Percentiles rank a stretch among this genome's conserved stretches.
phyloP scores from a whole-genome alignment of 2,888 invertebrate species.

The Holacanthella duospinosa region DNA sequence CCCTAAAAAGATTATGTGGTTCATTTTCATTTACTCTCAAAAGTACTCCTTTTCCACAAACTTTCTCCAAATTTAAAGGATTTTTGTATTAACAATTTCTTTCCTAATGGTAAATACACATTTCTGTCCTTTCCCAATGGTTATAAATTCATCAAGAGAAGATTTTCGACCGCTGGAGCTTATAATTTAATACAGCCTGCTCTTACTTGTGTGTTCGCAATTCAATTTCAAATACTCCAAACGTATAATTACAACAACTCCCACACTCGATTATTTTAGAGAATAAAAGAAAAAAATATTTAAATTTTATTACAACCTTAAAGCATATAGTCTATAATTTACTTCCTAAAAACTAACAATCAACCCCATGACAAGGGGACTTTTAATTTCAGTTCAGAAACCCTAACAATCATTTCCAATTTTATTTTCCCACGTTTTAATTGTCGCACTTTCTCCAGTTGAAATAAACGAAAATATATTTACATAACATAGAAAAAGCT shows the following conservation, averaged over 20 bases:
- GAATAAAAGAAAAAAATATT: not conserved
- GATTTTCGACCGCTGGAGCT: no score
- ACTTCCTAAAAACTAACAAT: not conserved
- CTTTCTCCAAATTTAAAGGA: not conserved
- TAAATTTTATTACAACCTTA: not conserved
- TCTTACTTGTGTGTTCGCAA: not conserved
- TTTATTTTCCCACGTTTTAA: no score
- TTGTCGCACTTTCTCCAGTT: no score
- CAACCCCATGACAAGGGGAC: no score
- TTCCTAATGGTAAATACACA: not conserved
- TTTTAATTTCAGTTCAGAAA: no score
- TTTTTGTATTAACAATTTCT: not conserved
- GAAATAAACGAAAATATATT: no score
- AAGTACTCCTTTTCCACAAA: not conserved
- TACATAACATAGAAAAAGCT: no score
- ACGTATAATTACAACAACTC: not conserved
- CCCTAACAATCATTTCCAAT: no score
- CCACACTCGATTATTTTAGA: not conserved
- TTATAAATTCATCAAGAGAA: no score
- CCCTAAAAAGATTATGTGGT: constrained; percentile 3
- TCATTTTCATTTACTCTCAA: not conserved
- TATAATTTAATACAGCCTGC: no score
- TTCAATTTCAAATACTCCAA: not conserved
- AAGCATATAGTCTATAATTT: not conserved
- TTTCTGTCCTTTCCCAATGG: no score